Percentiles rank a stretch among this genome's conserved stretches.
Conservation (phyloP, 2,888 invertebrate genomes). For the Oxytorus armatus region DNA sequence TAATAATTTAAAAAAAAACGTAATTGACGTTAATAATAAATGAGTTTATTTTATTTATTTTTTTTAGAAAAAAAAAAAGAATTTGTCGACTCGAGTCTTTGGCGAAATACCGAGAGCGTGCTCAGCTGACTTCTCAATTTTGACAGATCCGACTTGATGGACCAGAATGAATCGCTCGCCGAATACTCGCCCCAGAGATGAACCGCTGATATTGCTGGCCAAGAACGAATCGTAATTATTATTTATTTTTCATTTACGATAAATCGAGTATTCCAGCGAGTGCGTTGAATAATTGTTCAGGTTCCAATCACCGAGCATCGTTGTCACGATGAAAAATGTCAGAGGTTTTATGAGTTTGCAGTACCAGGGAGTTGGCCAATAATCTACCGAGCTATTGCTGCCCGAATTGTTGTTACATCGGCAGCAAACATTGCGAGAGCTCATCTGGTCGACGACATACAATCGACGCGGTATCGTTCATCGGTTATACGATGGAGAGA, state of each 20-base stretch:
- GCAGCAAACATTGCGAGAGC: constrained; percentile 74
- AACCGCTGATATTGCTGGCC: constrained; percentile 79
- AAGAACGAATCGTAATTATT: constrained; percentile 1
- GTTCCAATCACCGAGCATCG: constrained; percentile 76
- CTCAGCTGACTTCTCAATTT: constrained; percentile 76
- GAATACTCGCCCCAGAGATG: constrained; percentile 81
- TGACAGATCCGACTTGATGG: constrained; percentile 78
- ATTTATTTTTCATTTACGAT: background rate
- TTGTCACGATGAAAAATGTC: constrained; percentile 78
- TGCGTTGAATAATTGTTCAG: no score
- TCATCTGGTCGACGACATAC: constrained; percentile 73
- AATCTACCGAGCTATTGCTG: constrained; percentile 73
- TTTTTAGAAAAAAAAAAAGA: background rate
- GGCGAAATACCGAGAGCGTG: constrained; percentile 78
- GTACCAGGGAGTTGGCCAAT: constrained; percentile 73
- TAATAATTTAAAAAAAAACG: constrained; percentile 6
- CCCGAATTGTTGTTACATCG: constrained; percentile 73
- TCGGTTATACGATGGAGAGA: constrained; percentile 14
- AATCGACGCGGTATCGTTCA: constrained; percentile 30
- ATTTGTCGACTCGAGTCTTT: constrained; percentile 1
- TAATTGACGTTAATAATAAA: background rate
- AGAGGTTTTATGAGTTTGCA: constrained; percentile 77
- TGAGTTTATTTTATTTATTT: background rate
- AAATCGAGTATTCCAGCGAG: background rate
- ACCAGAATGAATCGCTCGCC: constrained; percentile 74